A percentile compares a stretch with the other conserved stretches of the same genome.
These are phyloP conservation scores for Pollenia labialis DNA, from an alignment of 2,888 invertebrate species.

Conservation along the genomic window DNA sequence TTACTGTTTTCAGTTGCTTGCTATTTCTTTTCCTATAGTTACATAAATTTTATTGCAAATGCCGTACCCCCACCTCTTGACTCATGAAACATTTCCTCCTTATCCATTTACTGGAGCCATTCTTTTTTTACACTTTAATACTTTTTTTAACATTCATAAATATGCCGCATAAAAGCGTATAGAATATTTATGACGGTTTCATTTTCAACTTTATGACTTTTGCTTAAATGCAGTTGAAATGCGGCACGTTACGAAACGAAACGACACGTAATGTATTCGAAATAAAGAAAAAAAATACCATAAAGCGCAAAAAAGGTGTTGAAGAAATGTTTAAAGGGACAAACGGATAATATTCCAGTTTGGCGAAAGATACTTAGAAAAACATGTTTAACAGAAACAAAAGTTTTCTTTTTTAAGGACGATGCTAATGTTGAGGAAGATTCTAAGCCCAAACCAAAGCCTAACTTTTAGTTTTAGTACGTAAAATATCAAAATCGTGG, in stretches of 20 bases:
- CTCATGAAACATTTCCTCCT: not conserved
- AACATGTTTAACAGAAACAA: not conserved
- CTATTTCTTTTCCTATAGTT: not conserved
- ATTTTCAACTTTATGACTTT: constrained; percentile 64
- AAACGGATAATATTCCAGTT: no score
- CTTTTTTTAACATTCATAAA: constrained; percentile 52
- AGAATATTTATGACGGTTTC: constrained; percentile 54
- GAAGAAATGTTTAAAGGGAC: no score
- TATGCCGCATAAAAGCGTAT: constrained; percentile 43
- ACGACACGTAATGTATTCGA: not conserved
- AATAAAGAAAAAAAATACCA: not conserved
- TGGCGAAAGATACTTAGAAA: not conserved
- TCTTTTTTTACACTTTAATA: not conserved
- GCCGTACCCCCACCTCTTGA: not conserved
- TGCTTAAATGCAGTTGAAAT: constrained; percentile 36
- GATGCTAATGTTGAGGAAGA: no score
- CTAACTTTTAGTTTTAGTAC: no score
- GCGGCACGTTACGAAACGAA: not conserved
- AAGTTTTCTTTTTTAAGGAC: no score
- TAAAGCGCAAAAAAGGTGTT: not conserved
- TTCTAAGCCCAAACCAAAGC: no score
- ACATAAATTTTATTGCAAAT: not conserved
- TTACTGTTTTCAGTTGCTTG: not conserved
- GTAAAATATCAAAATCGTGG: no score
- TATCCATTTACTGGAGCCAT: not conserved